Base-by-base conservation (phyloP, 2,888 invertebrate genomes). In the Cremastinae sp. region DNA sequence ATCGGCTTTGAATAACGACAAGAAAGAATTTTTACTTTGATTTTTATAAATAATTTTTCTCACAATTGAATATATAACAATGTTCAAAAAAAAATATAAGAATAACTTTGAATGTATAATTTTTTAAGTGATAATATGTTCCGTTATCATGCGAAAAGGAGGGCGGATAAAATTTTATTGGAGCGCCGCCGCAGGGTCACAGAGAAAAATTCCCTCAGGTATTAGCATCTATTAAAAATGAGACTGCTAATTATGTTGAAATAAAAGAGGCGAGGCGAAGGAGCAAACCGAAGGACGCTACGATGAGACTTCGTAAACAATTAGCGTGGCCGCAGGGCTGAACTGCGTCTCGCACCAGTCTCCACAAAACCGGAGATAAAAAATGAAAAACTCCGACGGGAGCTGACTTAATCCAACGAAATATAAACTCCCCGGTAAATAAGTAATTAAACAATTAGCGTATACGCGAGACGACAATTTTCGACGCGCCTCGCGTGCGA, bases 401-500 rank as follows among this genome's bases (percentile, higher is more conserved):
- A 65, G 70, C 14, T 3, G 14, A 72, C 76, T 81, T 84, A 83
- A 84, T 84, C 81, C 85, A 45, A 71, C 64, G 81, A 79, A 82
- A 84, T n/a, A n/a, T 82, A 82, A 86, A 83, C 83, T 81, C 28
- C 28, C 2, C 80, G 80, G 78, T 84, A 82, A 84, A 86, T 86
- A 84, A 86, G 86, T 87, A 84, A 87, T 87, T 83, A 83, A 86
- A 87, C 83, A 87, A 86, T 87, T 84, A 86, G 80, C 80, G 79
- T 54, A 71, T 28, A 28, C 65, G 16, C 12, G 41, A 34, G 58
- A 45, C 28, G 64, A 28, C 18, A 45, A 66, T 58, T 61, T 34
- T 47, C 43, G 43, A 64, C 22, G 58, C 53, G 8, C 16, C 16
- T 20, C n/a, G 2, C 41, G 43, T 28, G 18, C 14, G 5, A 10